phyloP scores from a whole-genome alignment of 1,140 invertebrate genomes.

The Copidosoma floridanum region DNA sequence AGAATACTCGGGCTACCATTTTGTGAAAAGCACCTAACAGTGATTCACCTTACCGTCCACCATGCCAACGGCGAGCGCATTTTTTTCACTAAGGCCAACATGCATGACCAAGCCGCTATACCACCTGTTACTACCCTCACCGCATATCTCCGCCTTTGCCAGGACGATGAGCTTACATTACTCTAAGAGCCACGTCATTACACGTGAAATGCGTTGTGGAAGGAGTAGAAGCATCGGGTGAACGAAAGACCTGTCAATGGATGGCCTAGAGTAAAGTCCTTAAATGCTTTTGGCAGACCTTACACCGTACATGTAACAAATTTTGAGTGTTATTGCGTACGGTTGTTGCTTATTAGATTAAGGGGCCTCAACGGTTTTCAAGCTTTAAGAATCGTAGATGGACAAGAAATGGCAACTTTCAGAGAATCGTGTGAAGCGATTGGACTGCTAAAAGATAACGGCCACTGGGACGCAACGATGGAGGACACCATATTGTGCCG shows the following conservation, averaged over 20 bases:
- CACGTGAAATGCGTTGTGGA: background rate
- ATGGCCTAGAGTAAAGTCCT: background rate
- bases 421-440: background rate
- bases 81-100: background rate
- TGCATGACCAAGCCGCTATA: background rate
- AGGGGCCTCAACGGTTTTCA: conserved; percentile 11
- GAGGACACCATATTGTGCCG: background rate
- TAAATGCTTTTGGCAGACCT: conserved; percentile 32
- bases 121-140: background rate
- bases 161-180: background rate
- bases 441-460: background rate
- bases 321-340: conserved; percentile 47
- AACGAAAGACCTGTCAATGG: background rate
- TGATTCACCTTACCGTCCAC: background rate
- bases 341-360: conserved; percentile 51
- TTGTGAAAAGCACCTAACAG: conserved; percentile 5
- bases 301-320: conserved; percentile 48
- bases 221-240: background rate
- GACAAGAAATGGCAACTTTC: background rate
- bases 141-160: background rate
- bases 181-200: background rate
- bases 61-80: background rate
- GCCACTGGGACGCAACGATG: background rate
- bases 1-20: conserved; percentile 36
- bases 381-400: background rate